Base-by-base conservation (phyloP, 2,888 invertebrate species). In the Poecilobothrus nobilitatus region DNA sequence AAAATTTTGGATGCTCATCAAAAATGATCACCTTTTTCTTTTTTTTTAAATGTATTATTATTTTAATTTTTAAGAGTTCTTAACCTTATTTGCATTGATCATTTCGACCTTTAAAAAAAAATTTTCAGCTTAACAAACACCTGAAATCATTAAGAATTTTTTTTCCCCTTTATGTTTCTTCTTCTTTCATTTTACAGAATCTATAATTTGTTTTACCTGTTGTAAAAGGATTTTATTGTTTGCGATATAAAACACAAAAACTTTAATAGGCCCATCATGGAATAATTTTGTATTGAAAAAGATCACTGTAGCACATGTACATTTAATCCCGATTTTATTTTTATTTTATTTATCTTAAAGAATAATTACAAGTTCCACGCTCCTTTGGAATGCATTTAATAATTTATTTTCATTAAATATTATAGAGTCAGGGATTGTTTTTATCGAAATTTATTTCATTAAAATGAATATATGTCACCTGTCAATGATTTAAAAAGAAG, bases 1-100 rank as follows among this genome's bases (percentile, higher is more conserved):
- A 41, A 41, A 41, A 41, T 53, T 53, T 53, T 53, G 9, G n/a
- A 53, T 53, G 53, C 53, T 53, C 53, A 53, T 53, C 53, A 53
- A 53, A 41, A 53, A 53, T 18, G 53, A 53, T 12, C 8, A 37
- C 7, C 27, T 27, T 27, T 5, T 12, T 18, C 7, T 53, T 18
- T 53, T 18, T 53, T 53, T 53, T 53, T n/a, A n/a, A n/a, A n/a
- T n/a, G n/a, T n/a, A n/a, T n/a, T n/a, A 15, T 53, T 53, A 18
- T 8, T 37, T 37, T 37, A 37, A 37, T 37, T 37, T 8, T 37
- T 3, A 37, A 37, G n/a, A 18, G 53, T 53, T 53, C 53, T 53
- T 53, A 53, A 53, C 53, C 53, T 53, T n/a, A 12, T 53, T 53
- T 53, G 27, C 15, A 2, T 53, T n/a, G 53, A n/a, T 53, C 18